Evolutionary conservation across 30 jellyfish, hydroid and myxozoan species (phyloP), one percentile per base, ranked within the genome.

Genomic region (Hydractinia echinata): DNA sequence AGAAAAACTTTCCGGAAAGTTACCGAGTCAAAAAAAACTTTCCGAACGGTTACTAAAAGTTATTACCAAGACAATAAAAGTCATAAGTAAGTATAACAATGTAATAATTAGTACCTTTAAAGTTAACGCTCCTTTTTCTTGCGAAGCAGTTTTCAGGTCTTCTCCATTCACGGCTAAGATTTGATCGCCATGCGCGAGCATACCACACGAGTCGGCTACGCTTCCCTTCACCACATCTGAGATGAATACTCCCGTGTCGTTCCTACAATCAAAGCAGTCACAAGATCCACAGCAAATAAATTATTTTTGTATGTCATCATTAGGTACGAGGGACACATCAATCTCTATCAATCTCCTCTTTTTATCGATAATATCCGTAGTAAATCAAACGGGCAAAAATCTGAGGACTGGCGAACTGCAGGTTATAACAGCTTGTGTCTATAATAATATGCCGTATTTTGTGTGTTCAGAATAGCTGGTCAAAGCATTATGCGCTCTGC

Each of bases 221-320:
- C 98, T 86, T 5, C 96, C 98, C 18, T 66, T 83, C 54, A 92
- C 98, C 39, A 92, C 96, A 55, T 87, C 98, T 13, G 98, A 86
- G 39, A 92, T 86, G 54, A 92, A 92, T 30, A 92, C 95, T 19
- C 98, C 98, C 30, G 95, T 81, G 53, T 89, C 97, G 79, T 89
- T 81, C 77, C 97, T 89, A 66, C 8, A 51, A 55, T 53, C 11
- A 51, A 55, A 10, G 21, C 15, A 18, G 54, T 16, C 76, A 50
- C 51, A 13, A 10, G 20, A 76, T 16, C 15, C 1, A 55, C 67
- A 49, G n/a, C 39, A n/a, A 71, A 71, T 7, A 5, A 71, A 71
- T 16, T 11, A 16, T 58, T 58, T 58, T 13, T 3, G 69, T 11
- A 58, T 16, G 3, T 58, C 3, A 13, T 30, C 44, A 30, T 30